Base-by-base conservation (phyloP, 2,797 vertebrate species). In the Hemitrygon akajei region DNA sequence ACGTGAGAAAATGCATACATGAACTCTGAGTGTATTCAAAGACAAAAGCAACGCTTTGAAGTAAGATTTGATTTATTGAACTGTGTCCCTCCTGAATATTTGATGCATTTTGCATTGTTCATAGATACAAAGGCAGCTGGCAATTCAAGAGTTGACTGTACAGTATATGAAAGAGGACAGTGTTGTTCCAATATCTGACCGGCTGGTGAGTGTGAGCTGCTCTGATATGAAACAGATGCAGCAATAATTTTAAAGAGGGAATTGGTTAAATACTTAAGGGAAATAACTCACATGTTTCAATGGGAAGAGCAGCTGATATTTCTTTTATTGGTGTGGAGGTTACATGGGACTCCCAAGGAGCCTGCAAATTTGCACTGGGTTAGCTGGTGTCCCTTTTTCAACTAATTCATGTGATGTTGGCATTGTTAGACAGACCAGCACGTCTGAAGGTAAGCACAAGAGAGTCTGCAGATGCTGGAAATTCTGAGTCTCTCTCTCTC, bases 1-100 rank as follows among this genome's bases (percentile, higher is more conserved):
- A 76, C 34, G 91, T 75, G 91, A 93, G 91, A 93, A 93, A 30
- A 93, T 76, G 69, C 40, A 76, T 14, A n/a, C 27, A 27, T 18
- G 73, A 93, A 93, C 73, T 76, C 73, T 76, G 71, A 71, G 7
- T 56, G 91, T 30, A 71, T n/a, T 93, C 71, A 75, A 2, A 92
- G 71, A 14, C 37, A 27, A 30, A 47, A 92, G 18, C 71, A 92
- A 14, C 16, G 27, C 27, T 18, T 69, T 89, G 16, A 89, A 89
- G 82, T 63, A n/a, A 12, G 60, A 66, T 89, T 89, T 69, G 86
- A 69, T 66, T 69, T 69, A 30, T 34, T 66, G 58, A 34, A 66
- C 84, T 11, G 27, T 18, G 27, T 60, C 30, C n/a, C 60, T 37
- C n/a, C 18, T 37, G n/a, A 89, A 69, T 63, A 20, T 69, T n/a